These are phyloP conservation scores for Acholoe squamosa DNA, from an alignment of 2,888 invertebrate species.

Conservation along the genomic window DNA sequence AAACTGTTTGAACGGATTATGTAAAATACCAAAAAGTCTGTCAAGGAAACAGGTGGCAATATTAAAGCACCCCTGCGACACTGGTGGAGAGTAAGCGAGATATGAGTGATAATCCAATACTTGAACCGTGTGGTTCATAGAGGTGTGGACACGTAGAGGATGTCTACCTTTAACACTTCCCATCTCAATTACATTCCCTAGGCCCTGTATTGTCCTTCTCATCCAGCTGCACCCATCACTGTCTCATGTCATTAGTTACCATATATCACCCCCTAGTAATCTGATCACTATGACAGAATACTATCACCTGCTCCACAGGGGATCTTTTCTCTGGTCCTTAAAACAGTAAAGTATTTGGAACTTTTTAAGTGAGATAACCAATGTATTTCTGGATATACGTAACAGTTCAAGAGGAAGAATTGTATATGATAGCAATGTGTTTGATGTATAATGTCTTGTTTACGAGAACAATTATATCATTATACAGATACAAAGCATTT, in stretches of 20 bases:
- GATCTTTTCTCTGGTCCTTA: background rate
- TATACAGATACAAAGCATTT: background rate
- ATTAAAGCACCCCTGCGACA: no score
- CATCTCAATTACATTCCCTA: background rate
- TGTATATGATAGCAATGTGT: background rate
- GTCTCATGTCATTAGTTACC: background rate
- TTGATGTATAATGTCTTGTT: background rate
- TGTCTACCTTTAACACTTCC: background rate
- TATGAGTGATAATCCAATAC: no score
- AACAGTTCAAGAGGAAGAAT: background rate
- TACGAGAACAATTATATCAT: background rate
- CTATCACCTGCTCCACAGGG: slow-evolving; percentile 3
- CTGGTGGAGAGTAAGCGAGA: no score
- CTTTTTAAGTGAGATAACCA: background rate
- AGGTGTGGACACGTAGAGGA: slow-evolving; percentile 9
- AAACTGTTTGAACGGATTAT: no score
- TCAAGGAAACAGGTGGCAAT: no score
- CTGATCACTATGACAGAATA: background rate
- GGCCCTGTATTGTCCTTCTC: background rate
- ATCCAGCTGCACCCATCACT: background rate
- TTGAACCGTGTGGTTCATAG: no score
- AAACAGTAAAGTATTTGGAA: background rate
- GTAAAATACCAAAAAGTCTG: no score
- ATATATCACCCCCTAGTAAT: background rate
- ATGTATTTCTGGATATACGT: background rate